Evolutionary conservation across 2,113 vertebrate genomes (phyloP), one percentile per base, ranked within the genome.

Genomic region (Gracilinanus agilis): DNA sequence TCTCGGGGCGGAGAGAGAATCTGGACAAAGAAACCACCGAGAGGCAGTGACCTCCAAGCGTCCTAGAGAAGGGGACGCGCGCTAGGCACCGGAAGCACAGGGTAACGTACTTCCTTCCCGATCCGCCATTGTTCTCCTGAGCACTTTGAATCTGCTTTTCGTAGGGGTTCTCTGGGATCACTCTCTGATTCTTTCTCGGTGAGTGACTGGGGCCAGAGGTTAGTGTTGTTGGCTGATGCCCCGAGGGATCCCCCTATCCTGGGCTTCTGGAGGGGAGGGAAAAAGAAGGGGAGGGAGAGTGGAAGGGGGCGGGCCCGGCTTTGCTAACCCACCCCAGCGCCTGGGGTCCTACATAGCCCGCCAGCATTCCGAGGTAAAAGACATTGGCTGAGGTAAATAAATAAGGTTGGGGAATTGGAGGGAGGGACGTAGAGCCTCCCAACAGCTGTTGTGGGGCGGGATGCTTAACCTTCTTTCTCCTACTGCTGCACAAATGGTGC

Each of bases 181-280:
- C 7, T 40, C n/a, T 2, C 67, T 8, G n/a, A 83, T 9, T 75
- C 19, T n/a, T 34, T 83, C n/a, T 40, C n/a, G 67, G 67, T 83
- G 9, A 40, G 67, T 83, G n/a, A n/a, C 34, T 0, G 54, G 0
- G 0, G 6, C 5, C 1, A 29, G 61, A 34, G 13, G 13, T 13
- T 1, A 29, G 10, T 7, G 27, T 3, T 19, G 16, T 0, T 1
- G 1, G 12, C 8, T 0, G 9, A 10, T 0, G 5, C 0, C 0
- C 34, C 0, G 9, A 3, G 1, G 0, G 0, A 1, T 9, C 0
- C 0, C 6, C 9, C 0, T 8, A 54, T 0, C 24, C 44, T 40
- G 25, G 16, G 9, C 55, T 6, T 8, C 3, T 19, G 27, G 40
- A 25, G 27, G 24, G 54, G 23, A 25, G 16, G 0, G n/a, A n/a